These are phyloP conservation scores for Aeoliscus strigatus DNA, from an alignment of 2,797 vertebrate genomes.

Conservation along the genomic window DNA sequence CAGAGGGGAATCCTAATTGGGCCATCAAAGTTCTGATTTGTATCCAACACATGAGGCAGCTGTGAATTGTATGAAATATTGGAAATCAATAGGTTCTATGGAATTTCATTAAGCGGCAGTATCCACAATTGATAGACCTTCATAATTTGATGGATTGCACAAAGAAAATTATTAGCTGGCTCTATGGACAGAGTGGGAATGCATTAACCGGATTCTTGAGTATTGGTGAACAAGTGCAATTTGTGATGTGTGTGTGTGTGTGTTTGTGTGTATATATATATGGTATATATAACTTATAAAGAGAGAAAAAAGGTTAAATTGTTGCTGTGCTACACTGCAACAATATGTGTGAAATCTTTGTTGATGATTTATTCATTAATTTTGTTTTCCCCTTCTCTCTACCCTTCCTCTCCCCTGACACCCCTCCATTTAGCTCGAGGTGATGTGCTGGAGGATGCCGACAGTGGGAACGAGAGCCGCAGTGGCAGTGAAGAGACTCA, in stretches of 20 bases:
- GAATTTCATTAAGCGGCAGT: constrained; percentile 99
- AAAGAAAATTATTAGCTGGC: constrained; percentile 98
- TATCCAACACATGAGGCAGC: constrained; percentile 91
- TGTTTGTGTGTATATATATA: too few species aligned
- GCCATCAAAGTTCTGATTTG: constrained; percentile 94
- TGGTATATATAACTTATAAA: constrained; percentile 92
- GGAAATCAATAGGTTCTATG: constrained; percentile 98
- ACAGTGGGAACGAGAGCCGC: constrained; percentile 92
- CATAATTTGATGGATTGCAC: constrained; percentile 99
- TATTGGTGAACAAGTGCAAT: constrained; percentile 90
- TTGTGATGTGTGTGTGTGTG: too few species aligned
- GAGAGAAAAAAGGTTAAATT: constrained; percentile 73
- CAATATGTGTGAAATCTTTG: constrained; percentile 81
- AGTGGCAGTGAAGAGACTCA: constrained; percentile 95
- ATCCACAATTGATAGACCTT: constrained; percentile 98
- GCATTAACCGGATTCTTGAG: constrained; percentile 78
- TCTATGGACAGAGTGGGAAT: constrained; percentile 82
- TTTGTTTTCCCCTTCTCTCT: constrained; percentile 22
- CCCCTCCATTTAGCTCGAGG: constrained; percentile 77
- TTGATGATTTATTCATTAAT: constrained; percentile 78
- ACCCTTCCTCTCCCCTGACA: constrained; percentile 24
- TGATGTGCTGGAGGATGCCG: constrained; percentile 88
- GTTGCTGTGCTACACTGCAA: constrained; percentile 72
- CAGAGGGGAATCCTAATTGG: constrained; percentile 95
- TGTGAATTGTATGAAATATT: constrained; percentile 98